Base-by-base conservation (phyloP, 2,113 vertebrate species). In the Zosterops borbonicus region DNA sequence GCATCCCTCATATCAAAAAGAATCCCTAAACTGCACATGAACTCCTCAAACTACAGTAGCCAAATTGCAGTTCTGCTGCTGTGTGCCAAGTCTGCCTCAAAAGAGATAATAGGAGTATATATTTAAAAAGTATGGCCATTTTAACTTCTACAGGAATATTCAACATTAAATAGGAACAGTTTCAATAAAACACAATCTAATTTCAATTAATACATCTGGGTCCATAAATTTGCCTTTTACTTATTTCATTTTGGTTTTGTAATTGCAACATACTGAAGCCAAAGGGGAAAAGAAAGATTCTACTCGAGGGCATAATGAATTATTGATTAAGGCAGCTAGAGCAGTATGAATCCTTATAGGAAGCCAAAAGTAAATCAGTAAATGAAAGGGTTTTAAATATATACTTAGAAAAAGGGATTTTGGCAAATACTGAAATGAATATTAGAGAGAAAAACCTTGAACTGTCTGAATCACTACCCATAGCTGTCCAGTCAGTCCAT, bases 261-360 rank as follows among this genome's bases (percentile, higher is more conserved):
- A 89, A 91, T 91, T 62, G 82, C 63, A 87, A 60, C 44, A 83
- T 74, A 79, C 63, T 59, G 12, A 55, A 87, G 62, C 29, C 27
- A 86, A 75, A 85, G 33, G 44, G 35, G 7, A 37, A 42, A 87
- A 76, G 86, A 50, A 27, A 28, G 37, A 46, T n/a, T 94, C 47
- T 18, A 44, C 91, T 92, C 27, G n/a, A 73, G 50, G 62, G 24
- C 31, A 49, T 89, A 96, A 95, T 87, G 87, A 92, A 94, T 95
- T 96, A 97, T 94, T 95, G 79, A 94, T 94, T 89, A 94, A 93
- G 46, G 47, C 16, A 84, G 22, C 64, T 69, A 86, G 22, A 91
- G 86, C 60, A 58, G 47, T 68, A 71, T 71, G 37, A 91, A 70
- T 71, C 53, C 27, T 73, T 78, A 92, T 11, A 83, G 35, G 33